Evolutionary conservation across 2,113 vertebrate genomes (phyloP).

Genomic region (Corythaeola cristata): DNA sequence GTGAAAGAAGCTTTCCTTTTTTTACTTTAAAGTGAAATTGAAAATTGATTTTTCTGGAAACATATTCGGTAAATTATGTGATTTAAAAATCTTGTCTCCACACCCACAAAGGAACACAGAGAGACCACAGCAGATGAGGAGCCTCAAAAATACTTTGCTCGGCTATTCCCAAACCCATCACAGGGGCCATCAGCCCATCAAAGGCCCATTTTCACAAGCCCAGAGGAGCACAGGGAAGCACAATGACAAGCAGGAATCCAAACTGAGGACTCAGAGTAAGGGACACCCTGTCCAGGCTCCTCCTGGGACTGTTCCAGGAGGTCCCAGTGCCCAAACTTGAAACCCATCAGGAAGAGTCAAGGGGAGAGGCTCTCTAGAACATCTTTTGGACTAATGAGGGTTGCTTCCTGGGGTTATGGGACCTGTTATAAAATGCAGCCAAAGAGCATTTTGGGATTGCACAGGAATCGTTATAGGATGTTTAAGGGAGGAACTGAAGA

Average conservation of each 20-base stretch:
- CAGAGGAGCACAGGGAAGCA: neutral
- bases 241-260: rapidly evolving
- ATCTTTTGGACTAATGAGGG: rapidly evolving
- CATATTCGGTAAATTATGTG: neutral
- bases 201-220: neutral
- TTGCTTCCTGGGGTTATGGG: neutral
- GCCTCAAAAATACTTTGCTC: rapidly evolving
- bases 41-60: neutral
- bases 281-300: rapidly evolving
- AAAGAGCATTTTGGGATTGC: neutral
- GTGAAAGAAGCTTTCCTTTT: neutral
- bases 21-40: neutral
- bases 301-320: neutral
- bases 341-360: neutral
- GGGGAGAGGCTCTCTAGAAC: neutral
- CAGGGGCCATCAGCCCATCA: neutral
- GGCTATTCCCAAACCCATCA: neutral
- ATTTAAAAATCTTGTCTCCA: neutral
- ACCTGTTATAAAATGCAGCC: neutral
- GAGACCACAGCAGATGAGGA: neutral
- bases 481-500: neutral
- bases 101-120: neutral
- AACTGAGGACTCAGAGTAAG: neutral
- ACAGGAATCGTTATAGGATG: neutral
- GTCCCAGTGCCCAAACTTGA: neutral